Base-by-base conservation (phyloP, 2,888 invertebrate species). In the Drosophila diplacantha region DNA sequence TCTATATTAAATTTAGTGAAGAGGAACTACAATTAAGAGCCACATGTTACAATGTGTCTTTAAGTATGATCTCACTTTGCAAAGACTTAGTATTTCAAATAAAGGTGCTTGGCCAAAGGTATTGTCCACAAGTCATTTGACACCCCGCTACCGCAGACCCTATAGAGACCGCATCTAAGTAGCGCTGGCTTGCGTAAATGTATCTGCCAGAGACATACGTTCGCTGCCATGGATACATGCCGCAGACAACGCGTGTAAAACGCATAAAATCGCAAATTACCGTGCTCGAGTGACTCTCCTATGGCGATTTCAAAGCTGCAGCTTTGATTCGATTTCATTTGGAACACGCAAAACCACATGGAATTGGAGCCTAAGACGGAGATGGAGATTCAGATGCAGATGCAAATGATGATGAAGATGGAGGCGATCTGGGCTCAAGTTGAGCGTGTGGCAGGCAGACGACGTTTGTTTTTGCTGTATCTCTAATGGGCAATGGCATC, bases 381-480 rank as follows among this genome's bases (percentile, higher is more conserved):
- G 59, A 41, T 57, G 47, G 24, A 65, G 51, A 56, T 57, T 32
- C 43, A 35, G 56, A 44, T 44, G 44, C 44, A 31, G 20, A 31
- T 46, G 18, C 37, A 46, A 46, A 46, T 29, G 24, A 52, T 52
- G 38, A n/a, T 43, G 55, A 57, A 38, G 66, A 59, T 60, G 53
- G 49, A 39, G 59, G 31, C 34, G 46, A 57, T 57, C 47, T 63
- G 53, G 39, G 31, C 41, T 60, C 34, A 55, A 53, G 68, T 53
- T 71, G 63, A 74, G 78, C 78, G 78, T 79, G 78, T 79, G 78
- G 81, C 82, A 79, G 82, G 70, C 78, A 82, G 81, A 62, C 78
- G 82, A 65, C 68, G 34, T 24, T 56, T 50, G 49, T 56, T 64
- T 64, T 43, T 20, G 34, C 16, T 22, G 31, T 61, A 68, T 71